Conservation (phyloP, 2,888 invertebrate genomes). For the Lasioglossum leucozonium region DNA sequence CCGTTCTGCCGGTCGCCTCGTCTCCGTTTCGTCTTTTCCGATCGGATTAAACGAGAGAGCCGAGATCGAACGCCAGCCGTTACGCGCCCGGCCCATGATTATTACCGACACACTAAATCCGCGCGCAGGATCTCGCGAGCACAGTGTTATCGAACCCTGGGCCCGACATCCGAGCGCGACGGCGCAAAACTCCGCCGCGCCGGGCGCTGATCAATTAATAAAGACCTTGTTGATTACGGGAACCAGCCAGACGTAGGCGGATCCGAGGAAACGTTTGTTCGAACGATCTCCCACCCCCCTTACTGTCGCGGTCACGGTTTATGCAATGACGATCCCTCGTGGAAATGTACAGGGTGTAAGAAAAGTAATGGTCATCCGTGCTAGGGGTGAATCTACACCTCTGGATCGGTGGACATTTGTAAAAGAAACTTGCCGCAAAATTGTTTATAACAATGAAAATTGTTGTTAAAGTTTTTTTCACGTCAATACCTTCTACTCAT, state of each 20-base stretch:
- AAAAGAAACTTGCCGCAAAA: no score
- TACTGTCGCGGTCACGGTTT: neutral
- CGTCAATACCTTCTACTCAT: no score
- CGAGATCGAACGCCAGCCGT: neutral
- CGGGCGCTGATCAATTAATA: constrained; percentile 61
- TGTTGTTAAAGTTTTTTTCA: no score
- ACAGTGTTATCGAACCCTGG: neutral
- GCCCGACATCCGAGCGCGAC: constrained; percentile 7
- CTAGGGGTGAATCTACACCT: no score
- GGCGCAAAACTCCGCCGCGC: constrained; percentile 10
- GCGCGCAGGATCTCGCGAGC: neutral
- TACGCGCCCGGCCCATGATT: constrained; percentile 45
- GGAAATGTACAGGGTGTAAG: constrained; percentile 24
- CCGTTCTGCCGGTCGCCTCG: constrained; percentile 20
- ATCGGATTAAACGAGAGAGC: constrained; percentile 47
- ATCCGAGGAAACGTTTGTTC: constrained; percentile 6
- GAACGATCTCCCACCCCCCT: neutral
- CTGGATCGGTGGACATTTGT: neutral
- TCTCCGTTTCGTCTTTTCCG: constrained; percentile 44
- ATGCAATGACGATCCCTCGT: constrained; percentile 10
- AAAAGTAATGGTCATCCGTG: no score
- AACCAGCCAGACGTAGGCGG: constrained; percentile 28
- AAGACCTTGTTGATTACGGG: constrained; percentile 47
- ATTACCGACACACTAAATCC: constrained; percentile 54
- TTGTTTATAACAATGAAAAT: no score